Conservation (phyloP, 2,113 vertebrate species). For the Pangasianodon gigas region DNA sequence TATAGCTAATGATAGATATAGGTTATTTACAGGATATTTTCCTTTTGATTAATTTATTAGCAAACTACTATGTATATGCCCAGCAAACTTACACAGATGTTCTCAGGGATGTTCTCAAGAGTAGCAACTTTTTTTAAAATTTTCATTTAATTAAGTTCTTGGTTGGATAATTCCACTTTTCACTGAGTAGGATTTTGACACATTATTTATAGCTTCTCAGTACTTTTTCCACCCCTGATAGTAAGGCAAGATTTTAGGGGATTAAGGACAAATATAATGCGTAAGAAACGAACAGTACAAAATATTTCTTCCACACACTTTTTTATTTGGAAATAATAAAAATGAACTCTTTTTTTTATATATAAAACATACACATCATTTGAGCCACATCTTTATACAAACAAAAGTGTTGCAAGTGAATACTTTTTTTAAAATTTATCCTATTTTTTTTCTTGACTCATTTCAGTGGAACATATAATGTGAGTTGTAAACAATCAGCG, state of each 20-base stretch:
- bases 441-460: slow-evolving; percentile 44
- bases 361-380: slow-evolving; percentile 83
- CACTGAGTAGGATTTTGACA: not conserved
- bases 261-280: not conserved
- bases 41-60: too few species aligned
- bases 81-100: too few species aligned
- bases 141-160: too few species aligned
- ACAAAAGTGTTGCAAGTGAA: slow-evolving; percentile 78
- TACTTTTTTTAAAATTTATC: slow-evolving; percentile 62
- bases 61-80: too few species aligned
- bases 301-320: slow-evolving; percentile 75
- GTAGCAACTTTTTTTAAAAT: too few species aligned
- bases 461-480: slow-evolving; percentile 73
- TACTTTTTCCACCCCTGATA: not conserved
- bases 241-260: not conserved
- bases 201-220: not conserved
- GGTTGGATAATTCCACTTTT: not conserved
- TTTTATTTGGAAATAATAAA: slow-evolving; percentile 86
- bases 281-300: not conserved
- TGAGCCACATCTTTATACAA: slow-evolving; percentile 82
- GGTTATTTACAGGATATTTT: not conserved
- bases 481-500: slow-evolving; percentile 79
- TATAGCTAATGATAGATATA: not conserved
- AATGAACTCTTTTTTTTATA: slow-evolving; percentile 73
- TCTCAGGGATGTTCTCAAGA: too few species aligned